Evolutionary conservation across 2,113 vertebrate species (phyloP), one percentile per base, ranked within the genome.

Genomic region (Sapayoa aenigma): DNA sequence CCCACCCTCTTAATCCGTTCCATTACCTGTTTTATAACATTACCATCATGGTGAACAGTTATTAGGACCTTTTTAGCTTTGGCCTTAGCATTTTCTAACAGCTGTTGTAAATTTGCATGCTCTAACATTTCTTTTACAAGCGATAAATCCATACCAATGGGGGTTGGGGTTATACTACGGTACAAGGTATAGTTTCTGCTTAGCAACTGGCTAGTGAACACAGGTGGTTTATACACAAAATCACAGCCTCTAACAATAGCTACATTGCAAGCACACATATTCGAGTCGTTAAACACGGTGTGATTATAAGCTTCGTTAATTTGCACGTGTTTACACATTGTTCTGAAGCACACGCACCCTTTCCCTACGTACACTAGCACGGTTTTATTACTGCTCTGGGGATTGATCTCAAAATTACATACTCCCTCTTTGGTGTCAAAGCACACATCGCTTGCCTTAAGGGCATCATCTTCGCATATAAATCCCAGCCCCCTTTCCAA

Each of bases 241-340:
- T 95, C 96, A 84, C 95, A 97, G 84, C 96, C 95, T 90, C 93
- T 96, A 93, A 97, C 92, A 69, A 35, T 30, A 92, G 76, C 76
- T 96, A 97, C 95, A 10, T 97, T 97, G 93, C 96, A 97, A 90
- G 95, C 93, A 72, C 96, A 97, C 93, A n/a, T 93, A 78, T 97
- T 97, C 0, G 95, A 97, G 37, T 96, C 66, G 0, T 92, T 96
- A 92, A 95, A 97, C 33, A 93, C 65, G 0, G 86, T 90, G 60
- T 94, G 93, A 35, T 93, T 97, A 62, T 93, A 96, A 46, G 39
- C 62, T 6, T 95, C 94, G 1, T 97, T 97, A 59, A 97, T 96
- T 21, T 90, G 94, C 80, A 97, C 94, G 0, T 94, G 77, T 81
- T 77, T 83, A 53, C 96, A 97, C 5, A 1, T 21, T 0, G 95